phyloP scores from a whole-genome alignment of 2,888 invertebrate species.

The Euproctis similis region DNA sequence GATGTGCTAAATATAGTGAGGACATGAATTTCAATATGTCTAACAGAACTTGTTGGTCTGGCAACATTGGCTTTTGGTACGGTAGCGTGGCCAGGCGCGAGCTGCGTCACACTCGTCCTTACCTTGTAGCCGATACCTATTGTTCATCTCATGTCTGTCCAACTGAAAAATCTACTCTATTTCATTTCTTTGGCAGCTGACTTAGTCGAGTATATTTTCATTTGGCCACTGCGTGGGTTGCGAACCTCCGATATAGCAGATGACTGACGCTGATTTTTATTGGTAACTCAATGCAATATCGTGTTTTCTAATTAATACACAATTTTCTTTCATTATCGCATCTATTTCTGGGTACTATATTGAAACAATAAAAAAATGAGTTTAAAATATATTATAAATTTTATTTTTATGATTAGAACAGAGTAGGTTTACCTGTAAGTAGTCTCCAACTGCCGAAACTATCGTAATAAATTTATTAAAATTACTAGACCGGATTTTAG shows the following conservation, averaged over 20 bases:
- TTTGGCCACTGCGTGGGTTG: constrained; percentile 58
- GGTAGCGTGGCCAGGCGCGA: constrained; percentile 6
- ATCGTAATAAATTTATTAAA: too few relatives aligned
- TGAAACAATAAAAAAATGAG: too few relatives aligned
- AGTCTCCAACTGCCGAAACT: too few relatives aligned
- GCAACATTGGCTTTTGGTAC: constrained; percentile 16
- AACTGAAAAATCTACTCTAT: constrained; percentile 66
- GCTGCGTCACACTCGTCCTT: constrained; percentile 36
- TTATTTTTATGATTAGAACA: too few relatives aligned
- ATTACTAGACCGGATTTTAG: too few relatives aligned
- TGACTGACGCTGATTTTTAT: constrained; percentile 65
- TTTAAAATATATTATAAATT: too few relatives aligned
- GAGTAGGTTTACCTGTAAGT: too few relatives aligned
- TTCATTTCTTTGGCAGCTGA: constrained; percentile 69
- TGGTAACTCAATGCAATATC: constrained; percentile 50
- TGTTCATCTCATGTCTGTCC: constrained; percentile 57
- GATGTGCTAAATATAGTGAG: constrained; percentile 3
- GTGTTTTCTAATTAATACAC: too few relatives aligned
- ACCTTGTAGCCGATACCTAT: constrained; percentile 58
- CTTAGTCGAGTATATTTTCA: constrained; percentile 62
- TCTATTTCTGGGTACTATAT: too few relatives aligned
- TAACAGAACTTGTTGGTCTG: constrained; percentile 5
- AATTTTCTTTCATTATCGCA: too few relatives aligned
- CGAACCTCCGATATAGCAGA: constrained; percentile 48
- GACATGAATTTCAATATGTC: constrained; percentile 3